Evolutionary conservation across 1,140 invertebrate species (phyloP).

Genomic region (Mesaphorura yosii): DNA sequence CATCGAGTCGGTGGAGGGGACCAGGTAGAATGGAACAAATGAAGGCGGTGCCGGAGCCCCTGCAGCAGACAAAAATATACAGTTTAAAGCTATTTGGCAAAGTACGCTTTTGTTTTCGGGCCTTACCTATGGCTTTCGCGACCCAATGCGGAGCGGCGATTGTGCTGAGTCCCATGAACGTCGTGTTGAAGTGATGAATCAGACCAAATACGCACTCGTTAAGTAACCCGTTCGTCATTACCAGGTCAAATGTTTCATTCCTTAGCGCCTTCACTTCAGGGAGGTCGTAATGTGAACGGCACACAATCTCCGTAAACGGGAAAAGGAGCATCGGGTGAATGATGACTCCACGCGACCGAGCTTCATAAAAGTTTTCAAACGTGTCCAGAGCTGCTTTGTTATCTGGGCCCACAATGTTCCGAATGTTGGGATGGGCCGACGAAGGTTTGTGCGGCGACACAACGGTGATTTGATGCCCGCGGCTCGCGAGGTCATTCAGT

Average conservation of each 20-base stretch:
- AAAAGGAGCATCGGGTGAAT: not conserved
- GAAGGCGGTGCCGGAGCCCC: slow-evolving; percentile 15
- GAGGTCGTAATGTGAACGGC: slow-evolving; percentile 14
- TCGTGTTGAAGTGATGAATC: slow-evolving; percentile 14
- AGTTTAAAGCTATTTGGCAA: too few relatives aligned
- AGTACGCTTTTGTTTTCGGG: too few relatives aligned
- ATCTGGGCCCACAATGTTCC: slow-evolving; percentile 6
- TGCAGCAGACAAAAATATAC: not conserved
- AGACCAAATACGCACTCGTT: slow-evolving; percentile 23
- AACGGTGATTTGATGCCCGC: slow-evolving; percentile 32
- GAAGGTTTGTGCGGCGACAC: slow-evolving; percentile 32
- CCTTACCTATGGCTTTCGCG: too few relatives aligned
- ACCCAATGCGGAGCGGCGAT: slow-evolving; percentile 4
- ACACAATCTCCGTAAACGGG: slow-evolving; percentile 31
- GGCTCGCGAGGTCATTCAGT: slow-evolving; percentile 23
- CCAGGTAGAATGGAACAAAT: slow-evolving; percentile 14
- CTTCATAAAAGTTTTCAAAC: not conserved
- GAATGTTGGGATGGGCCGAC: slow-evolving; percentile 11
- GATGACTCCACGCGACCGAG: not conserved
- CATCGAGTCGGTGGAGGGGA: slow-evolving; percentile 8
- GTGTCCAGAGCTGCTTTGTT: not conserved
- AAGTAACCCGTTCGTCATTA: slow-evolving; percentile 1
- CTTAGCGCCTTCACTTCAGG: slow-evolving; percentile 23
- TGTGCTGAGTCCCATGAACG: slow-evolving; percentile 9
- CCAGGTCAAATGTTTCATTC: slow-evolving; percentile 21